phyloP scores from a whole-genome alignment of 2,888 invertebrate genomes.

The Meghimatium bilineatum region DNA sequence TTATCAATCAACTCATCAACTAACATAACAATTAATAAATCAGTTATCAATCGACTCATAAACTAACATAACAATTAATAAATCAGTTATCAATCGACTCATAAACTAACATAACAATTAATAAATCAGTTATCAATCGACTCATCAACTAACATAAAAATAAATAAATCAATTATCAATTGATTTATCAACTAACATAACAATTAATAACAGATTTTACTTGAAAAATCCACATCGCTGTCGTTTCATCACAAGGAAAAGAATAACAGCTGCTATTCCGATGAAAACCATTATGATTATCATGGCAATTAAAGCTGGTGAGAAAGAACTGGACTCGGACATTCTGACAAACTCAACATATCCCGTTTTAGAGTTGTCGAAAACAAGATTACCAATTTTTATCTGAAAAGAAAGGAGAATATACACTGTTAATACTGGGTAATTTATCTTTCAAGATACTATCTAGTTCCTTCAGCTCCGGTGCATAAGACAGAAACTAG shows the following conservation, averaged over 20 bases:
- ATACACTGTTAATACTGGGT: too few relatives aligned
- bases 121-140: too few relatives aligned
- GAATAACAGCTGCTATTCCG: conserved; percentile 55
- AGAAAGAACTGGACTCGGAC: conserved; percentile 41
- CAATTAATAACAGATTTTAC: not conserved
- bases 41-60: too few relatives aligned
- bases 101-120: too few relatives aligned
- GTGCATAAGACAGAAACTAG: too few relatives aligned
- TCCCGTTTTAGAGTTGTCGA: conserved; percentile 58
- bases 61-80: too few relatives aligned
- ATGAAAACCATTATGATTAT: conserved; percentile 59
- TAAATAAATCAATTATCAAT: not conserved
- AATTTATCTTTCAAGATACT: too few relatives aligned
- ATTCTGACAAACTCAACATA: conserved; percentile 56
- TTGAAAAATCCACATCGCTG: conserved; percentile 51
- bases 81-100: too few relatives aligned
- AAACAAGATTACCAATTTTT: conserved; percentile 60
- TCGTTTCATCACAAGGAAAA: conserved; percentile 63
- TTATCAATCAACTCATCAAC: too few relatives aligned
- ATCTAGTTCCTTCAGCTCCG: too few relatives aligned
- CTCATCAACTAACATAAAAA: too few relatives aligned
- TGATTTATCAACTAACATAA: not conserved
- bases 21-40: too few relatives aligned
- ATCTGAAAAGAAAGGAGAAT: conserved; percentile 64
- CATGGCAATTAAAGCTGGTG: conserved; percentile 56